phyloP scores from a whole-genome alignment of 2,888 invertebrate species.

The Arrhopalites spinosus region DNA sequence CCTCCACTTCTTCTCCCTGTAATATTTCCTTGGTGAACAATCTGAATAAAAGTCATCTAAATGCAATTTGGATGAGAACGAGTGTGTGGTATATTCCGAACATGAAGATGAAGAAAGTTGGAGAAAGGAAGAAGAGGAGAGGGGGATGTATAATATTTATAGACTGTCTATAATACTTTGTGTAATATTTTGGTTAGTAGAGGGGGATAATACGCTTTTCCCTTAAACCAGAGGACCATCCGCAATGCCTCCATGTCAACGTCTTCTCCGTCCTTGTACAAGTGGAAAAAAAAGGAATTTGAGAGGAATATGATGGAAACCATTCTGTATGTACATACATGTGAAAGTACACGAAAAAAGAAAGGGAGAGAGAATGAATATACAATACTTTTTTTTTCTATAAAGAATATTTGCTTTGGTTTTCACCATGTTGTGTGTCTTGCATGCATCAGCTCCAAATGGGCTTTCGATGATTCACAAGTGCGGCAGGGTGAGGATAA shows the following conservation, averaged over 20 bases:
- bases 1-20: too few relatives aligned
- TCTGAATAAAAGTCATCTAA: slow-evolving; percentile 31
- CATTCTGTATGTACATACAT: too few relatives aligned
- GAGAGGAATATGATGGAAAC: background rate
- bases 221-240: too few relatives aligned
- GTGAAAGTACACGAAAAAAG: background rate
- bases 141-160: background rate
- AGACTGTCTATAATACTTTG: background rate
- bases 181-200: background rate
- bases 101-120: background rate
- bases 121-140: background rate
- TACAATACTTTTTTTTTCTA: too few relatives aligned
- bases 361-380: background rate
- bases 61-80: background rate
- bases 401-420: background rate
- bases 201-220: too few relatives aligned
- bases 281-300: background rate
- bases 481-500: slow-evolving; percentile 19
- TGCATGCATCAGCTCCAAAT: slow-evolving; percentile 25
- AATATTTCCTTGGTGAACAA: background rate
- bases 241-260: too few relatives aligned
- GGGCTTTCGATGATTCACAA: slow-evolving; percentile 39
- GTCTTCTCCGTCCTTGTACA: too few relatives aligned
- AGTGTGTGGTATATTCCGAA: background rate
- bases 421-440: background rate